Conservation (phyloP, 92 coral and sea anemone species). For the Zoanthus gigantus region DNA sequence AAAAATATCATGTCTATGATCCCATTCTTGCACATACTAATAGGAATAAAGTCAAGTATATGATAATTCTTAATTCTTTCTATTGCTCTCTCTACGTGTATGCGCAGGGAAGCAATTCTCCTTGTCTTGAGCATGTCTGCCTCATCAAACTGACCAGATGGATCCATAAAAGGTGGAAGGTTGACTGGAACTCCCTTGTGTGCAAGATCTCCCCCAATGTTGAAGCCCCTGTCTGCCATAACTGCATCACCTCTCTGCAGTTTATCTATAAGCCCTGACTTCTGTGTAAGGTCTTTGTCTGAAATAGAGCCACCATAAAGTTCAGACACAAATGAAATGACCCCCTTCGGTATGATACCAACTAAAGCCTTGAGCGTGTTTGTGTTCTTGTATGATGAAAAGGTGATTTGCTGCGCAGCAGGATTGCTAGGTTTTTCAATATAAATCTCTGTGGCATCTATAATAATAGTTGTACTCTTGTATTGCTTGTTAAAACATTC, state of each 20-base stretch:
- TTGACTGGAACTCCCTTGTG: constrained; percentile 46
- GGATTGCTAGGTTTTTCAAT: constrained; percentile 54
- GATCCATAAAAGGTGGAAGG: constrained; percentile 54
- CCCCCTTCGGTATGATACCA: constrained; percentile 38
- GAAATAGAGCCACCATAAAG: constrained; percentile 65
- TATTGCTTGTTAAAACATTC: constrained; percentile 52
- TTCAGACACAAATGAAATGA: neutral
- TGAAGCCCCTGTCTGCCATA: constrained; percentile 69
- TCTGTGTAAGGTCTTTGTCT: constrained; percentile 55
- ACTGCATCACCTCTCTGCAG: constrained; percentile 53
- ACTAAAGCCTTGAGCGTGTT: constrained; percentile 62
- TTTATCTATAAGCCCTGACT: constrained; percentile 55
- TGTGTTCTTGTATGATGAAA: constrained; percentile 48
- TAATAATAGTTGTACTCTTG: constrained; percentile 47
- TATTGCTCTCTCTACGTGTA: constrained; percentile 63
- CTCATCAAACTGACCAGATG: constrained; percentile 49
- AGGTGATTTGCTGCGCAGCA: constrained; percentile 51
- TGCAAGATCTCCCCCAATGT: constrained; percentile 42
- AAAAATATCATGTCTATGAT: constrained; percentile 51
- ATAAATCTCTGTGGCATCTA: constrained; percentile 58
- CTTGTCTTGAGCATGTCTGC: constrained; percentile 48
- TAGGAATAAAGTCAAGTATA: constrained; percentile 55
- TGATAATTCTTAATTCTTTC: constrained; percentile 60
- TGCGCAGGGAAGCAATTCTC: constrained; percentile 59
- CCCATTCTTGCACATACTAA: constrained; percentile 59